Base-by-base conservation (phyloP, 2,113 vertebrate species). In the Rafetus swinhoei region DNA sequence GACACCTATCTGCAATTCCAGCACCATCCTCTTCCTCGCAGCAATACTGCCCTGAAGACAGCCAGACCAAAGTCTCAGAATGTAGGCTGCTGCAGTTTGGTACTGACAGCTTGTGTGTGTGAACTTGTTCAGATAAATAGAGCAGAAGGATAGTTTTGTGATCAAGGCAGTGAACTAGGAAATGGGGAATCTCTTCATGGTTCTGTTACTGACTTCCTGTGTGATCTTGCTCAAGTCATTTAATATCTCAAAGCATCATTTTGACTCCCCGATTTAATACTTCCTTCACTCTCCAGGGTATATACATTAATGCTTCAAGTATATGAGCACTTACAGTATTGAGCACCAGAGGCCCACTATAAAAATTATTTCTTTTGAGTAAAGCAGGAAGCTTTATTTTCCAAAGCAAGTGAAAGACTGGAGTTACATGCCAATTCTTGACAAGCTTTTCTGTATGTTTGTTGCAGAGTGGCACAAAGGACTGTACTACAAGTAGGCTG, bases 381-480 rank as follows among this genome's bases (percentile, higher is more conserved):
- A 54, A 87, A 14, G 6, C 39, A 89, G 7, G 16, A 62, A 1
- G 27, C 12, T 16, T 87, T 24, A 56, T 9, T 89, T 87, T 21
- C 60, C 69, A 93, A 72, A n/a, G 9, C 2, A 45, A 95, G 92
- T 62, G 15, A 83, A 9, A 85, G 4, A 82, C 15, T 76, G 74
- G 74, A 90, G 83, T 22, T 25, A 53, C 25, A 45, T 25, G 13
- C 12, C 14, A 81, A 7, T 27, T 74, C 59, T 84, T 92, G 18
- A 86, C n/a, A 82, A 21, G 35, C 62, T 88, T 93, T 93, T 90
- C 22, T 87, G n/a, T 82, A 62, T 77, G 69, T 52, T 93, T 89
- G 86, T 94, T 84, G 11, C 39, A 86, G 74, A 53, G 84, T 1
- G 86, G 12, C 65, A 88, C n/a, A 93, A 93, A 95, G 32, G 76